phyloP scores from a whole-genome alignment of 2,113 vertebrate species.

The Pomatostomus ruficeps region DNA sequence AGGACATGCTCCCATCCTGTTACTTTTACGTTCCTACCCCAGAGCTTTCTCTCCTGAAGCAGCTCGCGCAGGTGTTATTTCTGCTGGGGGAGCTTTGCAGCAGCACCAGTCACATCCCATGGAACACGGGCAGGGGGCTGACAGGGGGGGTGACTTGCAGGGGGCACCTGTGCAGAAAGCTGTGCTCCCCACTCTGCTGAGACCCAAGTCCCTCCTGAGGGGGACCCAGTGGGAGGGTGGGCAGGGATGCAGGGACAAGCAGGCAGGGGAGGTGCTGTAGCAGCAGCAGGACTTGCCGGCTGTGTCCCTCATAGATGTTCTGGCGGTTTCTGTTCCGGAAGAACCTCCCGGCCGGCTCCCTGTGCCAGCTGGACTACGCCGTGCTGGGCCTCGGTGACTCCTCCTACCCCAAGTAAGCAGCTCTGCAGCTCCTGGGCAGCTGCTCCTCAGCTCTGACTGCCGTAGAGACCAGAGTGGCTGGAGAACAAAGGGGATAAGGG shows the following conservation, averaged over 20 bases:
- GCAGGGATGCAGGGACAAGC: neutral
- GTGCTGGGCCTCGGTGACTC: conserved; percentile 93
- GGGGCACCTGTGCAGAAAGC: neutral
- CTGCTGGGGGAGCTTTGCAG: neutral
- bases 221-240: fast-evolving
- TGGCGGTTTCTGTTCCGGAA: conserved; percentile 94
- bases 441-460: neutral
- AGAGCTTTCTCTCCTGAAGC: neutral
- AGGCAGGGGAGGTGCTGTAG: neutral
- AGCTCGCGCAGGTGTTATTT: neutral
- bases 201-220: too few species aligned
- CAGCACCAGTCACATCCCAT: neutral
- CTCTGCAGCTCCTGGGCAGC: neutral
- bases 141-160: neutral
- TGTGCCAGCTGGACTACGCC: conserved; percentile 85
- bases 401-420: conserved; percentile 89
- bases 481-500: neutral
- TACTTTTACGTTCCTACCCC: neutral
- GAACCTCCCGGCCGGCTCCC: conserved; percentile 76
- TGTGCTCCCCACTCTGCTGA: fast-evolving
- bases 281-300: neutral
- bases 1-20: neutral
- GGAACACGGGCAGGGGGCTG: neutral
- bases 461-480: neutral
- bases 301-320: conserved; percentile 74